Base-by-base conservation (phyloP, 2,797 vertebrate species). In the Neomorphus geoffroyi region DNA sequence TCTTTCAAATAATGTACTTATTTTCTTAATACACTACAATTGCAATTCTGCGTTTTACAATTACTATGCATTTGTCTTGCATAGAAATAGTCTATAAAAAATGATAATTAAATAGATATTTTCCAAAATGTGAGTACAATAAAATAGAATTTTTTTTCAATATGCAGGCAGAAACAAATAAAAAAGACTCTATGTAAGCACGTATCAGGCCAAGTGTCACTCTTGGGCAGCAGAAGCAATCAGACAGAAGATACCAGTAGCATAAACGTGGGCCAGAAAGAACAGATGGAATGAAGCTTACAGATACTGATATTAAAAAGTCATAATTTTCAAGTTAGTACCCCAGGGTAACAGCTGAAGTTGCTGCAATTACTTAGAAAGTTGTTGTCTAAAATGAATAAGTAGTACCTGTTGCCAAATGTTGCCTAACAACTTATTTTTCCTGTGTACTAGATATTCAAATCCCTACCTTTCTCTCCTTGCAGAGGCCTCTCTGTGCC, bases 261-360 rank as follows among this genome's bases (percentile, higher is more conserved):
- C 45, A 71, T 41, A 87, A 89, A 73, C 0, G 0, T 26, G 54
- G 72, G 35, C 80, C 85, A 93, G 77, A 70, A 90, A 70, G 66
- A 92, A 77, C 86, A 81, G 90, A 92, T 72, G 64, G 93, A 90
- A 80, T 58, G 28, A 84, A 93, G 33, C 19, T 83, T 70, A 81
- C 35, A 86, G 83, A 90, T 56, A 58, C 30, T 30, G 43, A 56
- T 62, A 81, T 18, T 64, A 92, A 80, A 72, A 90, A 75, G 30
- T 67, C 22, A 3, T 27, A 14, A 79, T 79, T 93, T 92, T 90
- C 51, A 81, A 81, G 50, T 75, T 83, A 83, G 93, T 70, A 37
- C 9, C n/a, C 6, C 24, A 56, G 1, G 9, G 33, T 79, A 90
- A 56, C 35, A 86, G 73, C 56, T 67, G 86, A 94, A 90, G 84